These are phyloP conservation scores for Mechanitis mazaeus DNA, from an alignment of 2,888 invertebrate genomes.

Conservation along the genomic window DNA sequence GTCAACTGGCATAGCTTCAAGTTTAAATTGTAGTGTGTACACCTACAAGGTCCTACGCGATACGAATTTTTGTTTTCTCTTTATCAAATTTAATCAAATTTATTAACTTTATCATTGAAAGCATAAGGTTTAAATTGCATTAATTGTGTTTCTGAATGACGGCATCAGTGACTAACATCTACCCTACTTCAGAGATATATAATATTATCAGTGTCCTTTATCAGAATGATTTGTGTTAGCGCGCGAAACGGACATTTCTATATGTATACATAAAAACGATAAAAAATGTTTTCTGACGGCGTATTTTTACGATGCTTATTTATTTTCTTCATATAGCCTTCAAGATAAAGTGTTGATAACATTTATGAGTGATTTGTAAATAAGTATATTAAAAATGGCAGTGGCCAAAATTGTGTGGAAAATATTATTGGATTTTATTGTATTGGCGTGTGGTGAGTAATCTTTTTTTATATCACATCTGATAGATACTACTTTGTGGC, in stretches of 20 bases:
- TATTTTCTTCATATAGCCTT: neutral
- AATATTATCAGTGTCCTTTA: slow-evolving; percentile 38
- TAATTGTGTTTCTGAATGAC: slow-evolving; percentile 17
- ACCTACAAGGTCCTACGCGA: neutral
- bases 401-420: slow-evolving; percentile 55
- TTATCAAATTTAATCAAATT: neutral
- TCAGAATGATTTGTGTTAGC: slow-evolving; percentile 32
- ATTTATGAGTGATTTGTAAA: slow-evolving; percentile 5
- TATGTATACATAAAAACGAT: neutral
- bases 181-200: slow-evolving; percentile 26
- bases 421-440: slow-evolving; percentile 52
- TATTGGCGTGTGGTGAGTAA: slow-evolving; percentile 55
- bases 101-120: neutral
- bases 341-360: neutral
- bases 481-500: too few relatives aligned
- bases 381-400: slow-evolving; percentile 39
- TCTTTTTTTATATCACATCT: slow-evolving; percentile 1
- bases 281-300: neutral
- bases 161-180: slow-evolving; percentile 38
- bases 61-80: neutral
- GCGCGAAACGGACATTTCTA: slow-evolving; percentile 26
- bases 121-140: slow-evolving; percentile 1
- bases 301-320: too few relatives aligned
- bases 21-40: neutral
- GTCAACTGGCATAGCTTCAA: neutral